Percentiles rank a stretch among this genome's conserved stretches.
Conservation (phyloP, 2,797 vertebrate species). For the Apodemus agrarius region DNA sequence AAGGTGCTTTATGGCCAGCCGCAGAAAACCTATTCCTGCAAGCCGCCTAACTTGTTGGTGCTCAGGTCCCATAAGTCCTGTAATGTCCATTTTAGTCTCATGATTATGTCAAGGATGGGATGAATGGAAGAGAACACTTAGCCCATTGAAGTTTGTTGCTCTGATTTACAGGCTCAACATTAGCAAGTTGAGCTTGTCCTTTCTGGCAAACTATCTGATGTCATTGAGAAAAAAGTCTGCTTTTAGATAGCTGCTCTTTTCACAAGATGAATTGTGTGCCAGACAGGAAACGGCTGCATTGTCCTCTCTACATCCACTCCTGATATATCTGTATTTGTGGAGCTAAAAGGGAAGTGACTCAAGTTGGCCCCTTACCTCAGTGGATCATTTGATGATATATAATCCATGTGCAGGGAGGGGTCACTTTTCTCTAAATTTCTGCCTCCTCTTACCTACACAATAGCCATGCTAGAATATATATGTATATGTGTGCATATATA, state of each 20-base stretch:
- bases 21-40: not conserved
- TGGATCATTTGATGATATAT: not conserved
- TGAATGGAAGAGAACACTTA: not conserved
- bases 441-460: not conserved
- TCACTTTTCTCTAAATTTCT: not conserved
- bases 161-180: conserved; percentile 4
- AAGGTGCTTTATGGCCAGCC: not conserved
- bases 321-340: conserved; percentile 9
- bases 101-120: not conserved
- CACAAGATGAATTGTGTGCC: conserved; percentile 30
- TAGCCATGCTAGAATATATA: not conserved
- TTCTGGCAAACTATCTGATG: conserved; percentile 9
- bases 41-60: not conserved
- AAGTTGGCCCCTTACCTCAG: not conserved
- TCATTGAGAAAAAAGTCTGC: conserved; percentile 39
- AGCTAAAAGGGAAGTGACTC: not conserved
- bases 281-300: not conserved
- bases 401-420: not conserved
- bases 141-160: not conserved
- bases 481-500: not conserved
- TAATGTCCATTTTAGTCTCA: not conserved
- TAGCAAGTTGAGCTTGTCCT: not conserved
- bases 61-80: not conserved
- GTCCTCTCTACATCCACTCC: not conserved
- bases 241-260: conserved; percentile 39